Evolutionary conservation across 2,888 invertebrate species (phyloP).

Genomic region (Nycteola revayana): DNA sequence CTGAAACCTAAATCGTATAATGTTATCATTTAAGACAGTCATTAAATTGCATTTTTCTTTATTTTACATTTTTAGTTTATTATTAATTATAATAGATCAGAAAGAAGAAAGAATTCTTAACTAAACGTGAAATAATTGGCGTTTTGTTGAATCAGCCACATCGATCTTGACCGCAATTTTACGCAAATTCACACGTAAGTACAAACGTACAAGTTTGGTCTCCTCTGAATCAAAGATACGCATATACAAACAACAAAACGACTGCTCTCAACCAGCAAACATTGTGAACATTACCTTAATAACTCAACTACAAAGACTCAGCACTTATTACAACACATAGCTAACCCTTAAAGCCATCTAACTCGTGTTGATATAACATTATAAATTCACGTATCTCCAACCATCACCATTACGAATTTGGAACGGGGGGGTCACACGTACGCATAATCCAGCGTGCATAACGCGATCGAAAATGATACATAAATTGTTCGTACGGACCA

Average conservation of each 20-base stretch:
- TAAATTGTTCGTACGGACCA: slow-evolving; percentile 76
- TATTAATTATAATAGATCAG: too few species aligned
- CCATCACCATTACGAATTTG: slow-evolving; percentile 60
- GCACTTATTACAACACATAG: background rate
- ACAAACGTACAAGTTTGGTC: too few species aligned
- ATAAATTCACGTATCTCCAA: slow-evolving; percentile 63
- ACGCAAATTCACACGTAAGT: too few species aligned
- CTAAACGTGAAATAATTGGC: too few species aligned
- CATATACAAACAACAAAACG: background rate
- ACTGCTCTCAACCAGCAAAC: background rate
- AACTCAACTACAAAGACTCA: slow-evolving; percentile 1
- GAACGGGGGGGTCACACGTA: slow-evolving; percentile 53
- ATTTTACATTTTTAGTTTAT: too few species aligned
- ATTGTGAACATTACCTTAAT: background rate
- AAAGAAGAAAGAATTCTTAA: too few species aligned
- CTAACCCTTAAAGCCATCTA: slow-evolving; percentile 14
- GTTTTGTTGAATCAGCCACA: too few species aligned
- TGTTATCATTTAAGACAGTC: too few species aligned
- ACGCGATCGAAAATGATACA: slow-evolving; percentile 81
- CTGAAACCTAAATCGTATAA: too few species aligned
- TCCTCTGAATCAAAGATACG: too few species aligned
- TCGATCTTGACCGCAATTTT: too few species aligned
- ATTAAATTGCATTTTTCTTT: too few species aligned
- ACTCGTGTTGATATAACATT: slow-evolving; percentile 49
- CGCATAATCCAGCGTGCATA: slow-evolving; percentile 73